Evolutionary conservation across 2,113 vertebrate species (phyloP), one percentile per base, ranked within the genome.

Genomic region (Mastomys coucha): DNA sequence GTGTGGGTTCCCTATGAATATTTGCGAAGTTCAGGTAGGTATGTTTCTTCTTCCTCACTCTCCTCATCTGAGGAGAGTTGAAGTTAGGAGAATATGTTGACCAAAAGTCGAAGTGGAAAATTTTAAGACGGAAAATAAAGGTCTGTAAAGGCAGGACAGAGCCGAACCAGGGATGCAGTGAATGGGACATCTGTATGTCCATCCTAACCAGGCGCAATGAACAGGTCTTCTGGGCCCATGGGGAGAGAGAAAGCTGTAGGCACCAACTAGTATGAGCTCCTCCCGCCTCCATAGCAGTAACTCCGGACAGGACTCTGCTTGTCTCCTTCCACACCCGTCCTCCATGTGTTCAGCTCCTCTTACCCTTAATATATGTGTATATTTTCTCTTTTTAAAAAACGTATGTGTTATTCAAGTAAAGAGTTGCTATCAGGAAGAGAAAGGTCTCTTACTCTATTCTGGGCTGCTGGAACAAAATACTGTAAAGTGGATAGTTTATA

Each of bases 1-100:
- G 94, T 98, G 97, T 95, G 96, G 93, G 93, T 97, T 97, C 92
- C 82, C 91, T 89, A 84, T 93, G 96, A 96, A 94, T 78, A 77
- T 96, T 97, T 91, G 76, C 77, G 60, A 92, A 86, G 91, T 70
- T 92, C 88, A 91, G 60, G 89, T 73, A 67, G 89, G n/a, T 89
- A 81, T 92, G 97, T 96, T 97, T 94, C 80, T 95, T 96, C 94
- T 95, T 93, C 92, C 28, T 90, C 70, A 69, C 92, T 24, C 6
- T 92, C 75, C 65, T 93, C 92, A 92, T 92, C 72, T 88, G n/a
- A 89, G 76, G 93, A 91, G 88, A 88, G 85, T 0, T 95, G 88
- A 94, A 80, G 56, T 49, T 70, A 70, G 53, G 53, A 87, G 73
- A 75, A 91, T 90, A 88, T 91, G 36, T 91, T 96, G 92, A 97